Evolutionary conservation across 2,113 vertebrate genomes (phyloP), one percentile per base, ranked within the genome.

Genomic region (Corythaixoides concolor): DNA sequence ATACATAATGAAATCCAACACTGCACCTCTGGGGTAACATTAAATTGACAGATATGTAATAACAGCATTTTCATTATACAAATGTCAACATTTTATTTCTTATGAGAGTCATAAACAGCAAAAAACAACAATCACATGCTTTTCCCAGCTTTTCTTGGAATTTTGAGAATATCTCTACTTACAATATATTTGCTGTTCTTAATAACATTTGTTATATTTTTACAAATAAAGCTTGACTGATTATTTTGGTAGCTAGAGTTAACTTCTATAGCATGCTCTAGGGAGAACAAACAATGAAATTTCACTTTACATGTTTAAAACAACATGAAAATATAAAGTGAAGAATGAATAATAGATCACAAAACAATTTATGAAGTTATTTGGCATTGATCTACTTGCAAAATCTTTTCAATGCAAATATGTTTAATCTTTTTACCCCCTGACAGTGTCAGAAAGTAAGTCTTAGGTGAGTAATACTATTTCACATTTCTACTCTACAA

Each of bases 1-100:
- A 93, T 89, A 93, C 5, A 17, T 94, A 94, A 94, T 94, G 67
- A 94, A 96, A 97, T 90, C 66, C 59, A 86, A 84, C 35, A 93
- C 62, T 56, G 17, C 11, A 79, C 50, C 80, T 92, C 94, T 73
- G 69, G 63, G 67, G 66, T 91, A 93, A 69, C 35, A 92, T 97
- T 91, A 97, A 95, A 76, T 60, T 73, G 86, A 95, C 77, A 97
- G 52, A 96, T 80, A 64, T 55, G 24, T 35, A 75, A 28, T 53
- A 94, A 93, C 17, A 92, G 47, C 35, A 91, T 74, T 96, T 97
- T 97, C 49, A 62, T 95, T 96, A 92, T 37, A 87, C 59, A 92
- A 80, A 41, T 58, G 45, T 90, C 83, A 96, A 85, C 43, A 91
- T 9, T 89, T 77, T 78, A 89, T 83, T 94, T 93, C 73, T 91